Conservation (phyloP, 2,888 invertebrate species). For the Caenorhabditis sp. region DNA sequence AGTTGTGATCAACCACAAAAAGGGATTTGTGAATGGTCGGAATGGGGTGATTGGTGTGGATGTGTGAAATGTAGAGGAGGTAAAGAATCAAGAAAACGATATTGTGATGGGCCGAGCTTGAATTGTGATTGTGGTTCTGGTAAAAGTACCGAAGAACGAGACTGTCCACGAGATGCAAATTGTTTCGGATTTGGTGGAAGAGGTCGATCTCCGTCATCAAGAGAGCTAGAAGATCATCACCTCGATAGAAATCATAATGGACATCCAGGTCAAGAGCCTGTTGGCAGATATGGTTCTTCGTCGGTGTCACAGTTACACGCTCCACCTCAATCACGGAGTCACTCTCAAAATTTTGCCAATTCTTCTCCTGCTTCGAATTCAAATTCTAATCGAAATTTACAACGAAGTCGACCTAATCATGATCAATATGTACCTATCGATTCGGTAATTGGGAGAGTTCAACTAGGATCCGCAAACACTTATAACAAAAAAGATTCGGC, state of each 20-base stretch:
- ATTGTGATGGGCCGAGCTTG: slow-evolving; percentile 43
- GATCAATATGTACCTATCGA: slow-evolving; percentile 40
- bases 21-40: slow-evolving; percentile 51
- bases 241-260: background rate
- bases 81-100: slow-evolving; percentile 48
- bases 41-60: slow-evolving; percentile 61
- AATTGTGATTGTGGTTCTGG: slow-evolving; percentile 43
- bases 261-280: background rate
- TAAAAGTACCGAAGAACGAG: slow-evolving; percentile 41
- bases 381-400: background rate
- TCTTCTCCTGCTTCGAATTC: background rate
- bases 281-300: slow-evolving; percentile 4
- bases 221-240: background rate
- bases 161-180: slow-evolving; percentile 15
- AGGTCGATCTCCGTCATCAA: background rate
- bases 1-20: slow-evolving; percentile 32
- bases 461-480: slow-evolving; percentile 13
- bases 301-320: too few relatives aligned
- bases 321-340: background rate
- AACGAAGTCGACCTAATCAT: background rate
- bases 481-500: slow-evolving; percentile 44
- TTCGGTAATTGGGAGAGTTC: slow-evolving; percentile 39
- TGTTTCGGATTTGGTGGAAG: background rate
- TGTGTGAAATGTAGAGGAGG: slow-evolving; percentile 53
- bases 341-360: background rate